These are phyloP conservation scores for Meloidogyne hapla DNA, from an alignment of 1,140 invertebrate species.

Conservation along the genomic window DNA sequence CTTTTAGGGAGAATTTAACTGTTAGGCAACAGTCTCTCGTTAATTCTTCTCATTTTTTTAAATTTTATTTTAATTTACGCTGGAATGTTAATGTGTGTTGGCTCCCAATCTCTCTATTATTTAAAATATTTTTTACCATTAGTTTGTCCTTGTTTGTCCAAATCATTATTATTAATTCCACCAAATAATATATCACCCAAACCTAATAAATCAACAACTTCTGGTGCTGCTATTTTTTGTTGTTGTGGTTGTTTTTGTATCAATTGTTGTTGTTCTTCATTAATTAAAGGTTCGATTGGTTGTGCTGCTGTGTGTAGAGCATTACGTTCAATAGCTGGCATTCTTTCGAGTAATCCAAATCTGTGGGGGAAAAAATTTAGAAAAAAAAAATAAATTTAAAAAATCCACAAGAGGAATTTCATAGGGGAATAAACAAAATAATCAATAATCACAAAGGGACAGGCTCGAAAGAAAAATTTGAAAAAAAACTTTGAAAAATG, in stretches of 20 bases:
- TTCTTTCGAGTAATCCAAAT: conserved; percentile 80
- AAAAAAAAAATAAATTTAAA: background rate
- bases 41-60: too few relatives aligned
- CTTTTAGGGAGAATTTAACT: too few relatives aligned
- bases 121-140: background rate
- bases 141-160: background rate
- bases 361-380: conserved; percentile 51
- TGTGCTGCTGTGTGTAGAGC: conserved; percentile 62
- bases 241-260: background rate
- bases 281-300: conserved; percentile 56
- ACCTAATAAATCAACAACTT: conserved; percentile 29
- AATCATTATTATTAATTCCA: background rate
- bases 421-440: too few relatives aligned
- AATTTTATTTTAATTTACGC: too few relatives aligned
- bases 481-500: too few relatives aligned
- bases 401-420: background rate
- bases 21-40: too few relatives aligned
- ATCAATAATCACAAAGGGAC: too few relatives aligned
- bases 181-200: conserved; percentile 29
- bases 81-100: too few relatives aligned
- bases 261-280: conserved; percentile 13
- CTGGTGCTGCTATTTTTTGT: background rate
- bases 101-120: too few relatives aligned
- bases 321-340: conserved; percentile 74
- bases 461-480: too few relatives aligned